phyloP scores from a whole-genome alignment of 2,888 invertebrate genomes.

The Ectobius pallidus region DNA sequence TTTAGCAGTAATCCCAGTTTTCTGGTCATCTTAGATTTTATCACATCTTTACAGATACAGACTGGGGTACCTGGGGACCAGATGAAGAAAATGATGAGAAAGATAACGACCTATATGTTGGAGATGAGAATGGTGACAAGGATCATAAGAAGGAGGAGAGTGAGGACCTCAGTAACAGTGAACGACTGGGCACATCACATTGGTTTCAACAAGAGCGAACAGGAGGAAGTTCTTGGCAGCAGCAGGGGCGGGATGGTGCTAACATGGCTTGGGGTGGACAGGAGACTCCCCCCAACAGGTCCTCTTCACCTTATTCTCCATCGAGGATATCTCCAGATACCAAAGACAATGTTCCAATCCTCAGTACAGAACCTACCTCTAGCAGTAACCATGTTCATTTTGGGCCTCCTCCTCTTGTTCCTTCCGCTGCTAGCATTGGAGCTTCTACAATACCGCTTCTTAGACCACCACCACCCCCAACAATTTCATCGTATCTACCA shows the following conservation, averaged over 20 bases:
- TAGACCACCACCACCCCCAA: constrained; percentile 45
- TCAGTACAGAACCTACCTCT: constrained; percentile 55
- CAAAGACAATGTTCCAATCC: constrained; percentile 51
- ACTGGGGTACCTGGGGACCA: constrained; percentile 34
- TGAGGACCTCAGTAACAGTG: constrained; percentile 35
- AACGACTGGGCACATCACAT: constrained; percentile 30
- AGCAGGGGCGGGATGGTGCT: constrained; percentile 2
- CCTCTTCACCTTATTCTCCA: constrained; percentile 45
- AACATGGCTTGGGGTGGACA: constrained; percentile 14
- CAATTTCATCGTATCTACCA: constrained; percentile 52
- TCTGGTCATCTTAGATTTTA: too few species aligned
- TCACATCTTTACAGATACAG: constrained; percentile 28
- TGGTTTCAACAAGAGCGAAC: constrained; percentile 28
- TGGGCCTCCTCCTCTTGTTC: constrained; percentile 48
- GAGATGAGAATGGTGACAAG: constrained; percentile 9
- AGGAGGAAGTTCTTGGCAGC: neutral
- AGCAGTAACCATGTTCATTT: too few species aligned
- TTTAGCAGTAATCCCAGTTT: too few species aligned
- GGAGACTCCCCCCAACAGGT: constrained; percentile 9
- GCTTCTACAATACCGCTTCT: constrained; percentile 48
- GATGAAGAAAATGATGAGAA: neutral
- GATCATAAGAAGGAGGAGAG: constrained; percentile 8
- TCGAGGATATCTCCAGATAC: constrained; percentile 45
- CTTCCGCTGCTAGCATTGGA: constrained; percentile 44
- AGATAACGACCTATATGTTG: constrained; percentile 9